phyloP scores from a whole-genome alignment of 2,113 vertebrate species.

The Gallinago paraguaiae region DNA sequence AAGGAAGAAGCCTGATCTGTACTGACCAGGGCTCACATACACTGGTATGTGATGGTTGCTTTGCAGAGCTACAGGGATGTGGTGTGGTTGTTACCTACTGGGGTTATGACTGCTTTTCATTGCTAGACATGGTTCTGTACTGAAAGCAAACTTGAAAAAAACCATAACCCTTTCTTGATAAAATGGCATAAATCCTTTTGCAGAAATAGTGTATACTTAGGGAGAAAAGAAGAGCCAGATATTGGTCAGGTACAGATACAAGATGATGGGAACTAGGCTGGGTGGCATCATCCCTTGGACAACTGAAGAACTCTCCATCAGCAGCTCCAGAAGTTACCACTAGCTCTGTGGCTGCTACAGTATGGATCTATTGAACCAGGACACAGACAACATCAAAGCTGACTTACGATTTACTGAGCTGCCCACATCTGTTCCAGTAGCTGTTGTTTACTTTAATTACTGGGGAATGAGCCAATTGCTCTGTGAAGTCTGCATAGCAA shows the following conservation, averaged over 20 bases:
- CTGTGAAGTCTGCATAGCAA: slow-evolving; percentile 71
- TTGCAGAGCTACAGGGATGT: background rate
- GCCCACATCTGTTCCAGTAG: slow-evolving; percentile 77
- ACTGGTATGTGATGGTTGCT: background rate
- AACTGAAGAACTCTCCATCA: background rate
- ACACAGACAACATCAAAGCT: slow-evolving; percentile 29
- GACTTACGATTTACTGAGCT: slow-evolving; percentile 74
- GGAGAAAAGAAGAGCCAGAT: background rate
- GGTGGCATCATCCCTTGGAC: background rate
- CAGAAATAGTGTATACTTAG: background rate
- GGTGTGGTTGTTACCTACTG: background rate
- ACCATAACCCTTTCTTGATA: background rate
- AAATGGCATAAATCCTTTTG: background rate
- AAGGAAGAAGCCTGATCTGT: background rate
- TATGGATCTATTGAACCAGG: background rate
- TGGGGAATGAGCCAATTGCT: slow-evolving; percentile 64
- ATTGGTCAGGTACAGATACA: background rate
- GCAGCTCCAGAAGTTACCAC: background rate
- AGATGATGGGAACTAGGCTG: background rate
- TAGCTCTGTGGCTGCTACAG: background rate
- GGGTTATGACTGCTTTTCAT: background rate
- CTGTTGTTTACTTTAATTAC: slow-evolving; percentile 67
- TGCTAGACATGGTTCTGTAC: background rate
- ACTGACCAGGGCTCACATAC: background rate
- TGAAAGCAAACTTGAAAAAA: background rate